Percentiles rank a stretch among this genome's conserved stretches.
Evolutionary conservation across 2,797 vertebrate genomes (phyloP).

Genomic region (Cossypha dichroa): DNA sequence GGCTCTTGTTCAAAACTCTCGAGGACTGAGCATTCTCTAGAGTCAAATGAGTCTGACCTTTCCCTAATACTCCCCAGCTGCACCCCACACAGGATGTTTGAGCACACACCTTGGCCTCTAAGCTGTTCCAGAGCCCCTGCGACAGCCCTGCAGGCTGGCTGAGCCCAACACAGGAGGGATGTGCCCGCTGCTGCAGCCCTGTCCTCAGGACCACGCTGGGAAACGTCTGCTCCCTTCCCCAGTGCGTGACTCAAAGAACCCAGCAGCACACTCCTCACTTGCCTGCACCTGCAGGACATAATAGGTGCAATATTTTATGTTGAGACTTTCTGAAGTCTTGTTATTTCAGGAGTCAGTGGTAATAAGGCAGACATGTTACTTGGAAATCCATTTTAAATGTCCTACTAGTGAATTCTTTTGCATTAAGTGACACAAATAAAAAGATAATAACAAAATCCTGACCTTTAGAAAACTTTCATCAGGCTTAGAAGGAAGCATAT

Average conservation of each 20-base stretch:
- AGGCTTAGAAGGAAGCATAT: not conserved
- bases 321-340: not conserved
- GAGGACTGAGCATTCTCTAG: fast-evolving
- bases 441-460: not conserved
- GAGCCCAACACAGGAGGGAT: not conserved
- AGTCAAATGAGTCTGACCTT: not conserved
- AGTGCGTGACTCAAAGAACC: fast-evolving
- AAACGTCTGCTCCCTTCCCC: not conserved
- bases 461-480: not conserved
- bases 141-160: not conserved
- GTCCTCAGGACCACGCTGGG: not conserved
- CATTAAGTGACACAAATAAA: not conserved
- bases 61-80: not conserved
- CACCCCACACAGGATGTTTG: fast-evolving
- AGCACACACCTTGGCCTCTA: not conserved
- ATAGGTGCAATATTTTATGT: fast-evolving
- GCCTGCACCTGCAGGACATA: not conserved
- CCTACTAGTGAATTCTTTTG: not conserved
- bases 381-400: not conserved
- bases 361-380: not conserved
- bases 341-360: not conserved
- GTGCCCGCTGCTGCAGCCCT: not conserved
- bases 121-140: not conserved
- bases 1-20: not conserved
- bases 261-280: not conserved